Base-by-base conservation (phyloP, 2,797 vertebrate species). In the Mastacembelus armatus region DNA sequence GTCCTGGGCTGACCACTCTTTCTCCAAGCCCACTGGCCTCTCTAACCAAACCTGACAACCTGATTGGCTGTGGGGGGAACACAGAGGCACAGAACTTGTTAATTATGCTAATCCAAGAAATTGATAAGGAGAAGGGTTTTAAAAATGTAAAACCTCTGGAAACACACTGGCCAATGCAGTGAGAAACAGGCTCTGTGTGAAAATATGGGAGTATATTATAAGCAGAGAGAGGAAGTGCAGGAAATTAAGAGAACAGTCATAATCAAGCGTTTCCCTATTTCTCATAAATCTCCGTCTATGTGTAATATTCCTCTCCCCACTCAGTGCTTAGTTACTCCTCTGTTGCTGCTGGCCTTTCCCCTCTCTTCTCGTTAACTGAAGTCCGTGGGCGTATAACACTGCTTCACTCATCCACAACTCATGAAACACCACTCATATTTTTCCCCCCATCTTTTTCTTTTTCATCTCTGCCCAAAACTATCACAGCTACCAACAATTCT, bases 31-130 rank as follows among this genome's bases (percentile, higher is more conserved):
- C 10, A 62, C 45, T 69, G 64, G 66, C 64, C 65, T 72, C 39
- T 0, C 11, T 69, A 50, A 21, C 35, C 43, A 35, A 22, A 44
- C 59, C 68, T 43, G 45, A 48, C 51, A 38, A 38, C 32, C n/a
- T 16, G 16, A 77, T 57, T 83, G 74, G 75, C 77, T 78, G 71
- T 26, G 38, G 38, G 51, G 33, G 42, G 42, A 40, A 73, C 60
- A 78, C 58, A 72, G 66, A 83, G 63, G 64, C 54, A 66, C 39
- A 71, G 57, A 64, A 70, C 67, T 67, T 67, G 69, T 84, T 88
- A 84, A 87, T 85, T 88, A 90, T 88, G 86, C 77, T 85, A 93
- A 93, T 84, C 89, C 84, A 78, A 26, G 47, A 66, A 73, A 83
- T 30, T 74, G 86, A 92, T 88, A 89, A 87, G 71, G 48, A 75